Conservation (phyloP, 2,888 invertebrate genomes). For the Pterostichus madidus region DNA sequence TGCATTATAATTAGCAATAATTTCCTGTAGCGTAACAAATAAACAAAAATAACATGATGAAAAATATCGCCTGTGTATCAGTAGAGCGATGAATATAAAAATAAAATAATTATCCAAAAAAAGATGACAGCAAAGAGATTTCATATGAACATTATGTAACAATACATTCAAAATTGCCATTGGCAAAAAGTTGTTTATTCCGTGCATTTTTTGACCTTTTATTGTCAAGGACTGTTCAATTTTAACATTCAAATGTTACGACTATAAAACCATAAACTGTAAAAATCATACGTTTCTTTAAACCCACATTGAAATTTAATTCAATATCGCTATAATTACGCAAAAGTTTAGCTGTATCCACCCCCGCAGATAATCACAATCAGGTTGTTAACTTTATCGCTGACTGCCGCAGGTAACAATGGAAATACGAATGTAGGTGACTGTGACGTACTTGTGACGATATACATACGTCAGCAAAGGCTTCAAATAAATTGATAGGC, state of each 20-base stretch:
- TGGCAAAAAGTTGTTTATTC: slow-evolving; percentile 25
- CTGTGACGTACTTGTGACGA: slow-evolving; percentile 19
- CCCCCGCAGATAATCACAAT: neutral
- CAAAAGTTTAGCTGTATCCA: neutral
- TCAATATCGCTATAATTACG: neutral
- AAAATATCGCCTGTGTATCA: too few species aligned
- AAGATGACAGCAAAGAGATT: neutral
- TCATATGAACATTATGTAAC: slow-evolving; percentile 5
- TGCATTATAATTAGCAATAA: too few species aligned
- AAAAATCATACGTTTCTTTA: neutral
- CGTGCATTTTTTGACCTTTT: slow-evolving; percentile 33
- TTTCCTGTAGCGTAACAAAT: too few species aligned
- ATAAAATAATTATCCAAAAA: slow-evolving; percentile 17
- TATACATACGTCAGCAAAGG: neutral
- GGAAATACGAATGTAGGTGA: neutral
- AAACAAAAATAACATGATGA: too few species aligned
- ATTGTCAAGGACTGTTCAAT: slow-evolving; percentile 17
- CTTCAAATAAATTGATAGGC: slow-evolving; percentile 41
- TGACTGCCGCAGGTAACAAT: neutral
- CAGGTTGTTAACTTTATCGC: neutral
- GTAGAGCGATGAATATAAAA: neutral
- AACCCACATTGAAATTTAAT: slow-evolving; percentile 1
- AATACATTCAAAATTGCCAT: slow-evolving; percentile 27
- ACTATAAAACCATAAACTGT: slow-evolving; percentile 11
- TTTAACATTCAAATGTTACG: slow-evolving; percentile 17